Conservation (phyloP, 1,140 invertebrate species). For the Eueides isabella region DNA sequence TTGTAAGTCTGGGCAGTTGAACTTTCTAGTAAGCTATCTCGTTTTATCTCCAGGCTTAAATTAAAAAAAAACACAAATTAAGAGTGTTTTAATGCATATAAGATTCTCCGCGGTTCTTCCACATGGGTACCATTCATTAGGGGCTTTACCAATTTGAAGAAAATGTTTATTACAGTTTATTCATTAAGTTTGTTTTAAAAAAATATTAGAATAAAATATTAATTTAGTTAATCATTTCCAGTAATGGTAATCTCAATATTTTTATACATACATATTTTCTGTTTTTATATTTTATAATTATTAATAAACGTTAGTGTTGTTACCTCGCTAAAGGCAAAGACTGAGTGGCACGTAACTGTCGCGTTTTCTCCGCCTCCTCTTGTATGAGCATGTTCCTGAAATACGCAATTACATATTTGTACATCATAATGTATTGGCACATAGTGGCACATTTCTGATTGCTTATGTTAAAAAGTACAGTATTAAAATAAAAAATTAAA, state of each 20-base stretch:
- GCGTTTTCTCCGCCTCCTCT: slow-evolving; percentile 67
- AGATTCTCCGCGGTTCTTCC: too few relatives aligned
- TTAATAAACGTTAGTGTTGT: slow-evolving; percentile 1
- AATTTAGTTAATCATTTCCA: too few relatives aligned
- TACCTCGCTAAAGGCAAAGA: slow-evolving; percentile 76
- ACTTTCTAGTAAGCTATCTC: slow-evolving; percentile 76
- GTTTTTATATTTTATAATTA: background rate
- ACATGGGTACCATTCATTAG: too few relatives aligned
- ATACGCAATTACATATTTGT: slow-evolving; percentile 17
- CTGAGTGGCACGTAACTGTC: slow-evolving; percentile 71
- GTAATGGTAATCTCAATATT: too few relatives aligned
- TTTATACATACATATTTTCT: background rate
- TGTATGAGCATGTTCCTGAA: slow-evolving; percentile 67
- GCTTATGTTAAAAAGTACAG: too few relatives aligned
- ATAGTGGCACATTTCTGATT: too few relatives aligned
- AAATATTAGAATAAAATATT: too few relatives aligned
- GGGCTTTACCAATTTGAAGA: too few relatives aligned
- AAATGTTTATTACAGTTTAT: too few relatives aligned
- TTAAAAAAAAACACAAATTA: slow-evolving; percentile 11
- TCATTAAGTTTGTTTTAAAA: too few relatives aligned
- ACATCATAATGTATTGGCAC: background rate
- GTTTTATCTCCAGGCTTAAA: slow-evolving; percentile 70
- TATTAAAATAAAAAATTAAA: too few relatives aligned
- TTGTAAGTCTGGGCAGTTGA: slow-evolving; percentile 70
- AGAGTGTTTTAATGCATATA: background rate